Conservation (phyloP, 2,797 vertebrate species). For the Hippocampus kuda region DNA sequence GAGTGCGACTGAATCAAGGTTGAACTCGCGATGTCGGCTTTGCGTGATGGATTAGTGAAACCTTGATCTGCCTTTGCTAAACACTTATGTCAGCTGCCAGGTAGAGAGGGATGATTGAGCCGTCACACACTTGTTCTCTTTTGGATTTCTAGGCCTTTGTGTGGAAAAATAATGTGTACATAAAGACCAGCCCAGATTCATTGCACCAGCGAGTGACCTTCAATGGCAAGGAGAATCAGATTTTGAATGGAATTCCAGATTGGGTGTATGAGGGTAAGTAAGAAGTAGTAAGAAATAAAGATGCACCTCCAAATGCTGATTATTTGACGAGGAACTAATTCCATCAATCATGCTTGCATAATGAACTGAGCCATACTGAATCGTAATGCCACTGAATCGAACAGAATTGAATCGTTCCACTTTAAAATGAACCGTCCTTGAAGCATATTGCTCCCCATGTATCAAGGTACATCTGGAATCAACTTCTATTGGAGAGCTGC, state of each 20-base stretch:
- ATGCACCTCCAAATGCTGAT: neutral
- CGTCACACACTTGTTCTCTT: neutral
- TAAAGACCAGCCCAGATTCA: constrained; percentile 68
- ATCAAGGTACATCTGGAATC: too few species aligned
- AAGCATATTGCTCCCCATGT: too few species aligned
- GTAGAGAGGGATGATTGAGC: neutral
- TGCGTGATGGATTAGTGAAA: constrained; percentile 10
- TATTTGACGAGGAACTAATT: too few species aligned
- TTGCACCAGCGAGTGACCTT: constrained; percentile 65
- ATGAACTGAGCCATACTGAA: too few species aligned
- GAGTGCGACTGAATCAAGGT: constrained; percentile 32
- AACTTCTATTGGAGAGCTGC: too few species aligned
- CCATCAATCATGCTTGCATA: too few species aligned
- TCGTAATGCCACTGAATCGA: too few species aligned
- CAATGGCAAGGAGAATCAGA: constrained; percentile 69
- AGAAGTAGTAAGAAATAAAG: neutral
- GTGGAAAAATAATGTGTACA: constrained; percentile 78
- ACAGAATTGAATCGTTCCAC: too few species aligned
- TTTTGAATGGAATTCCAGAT: constrained; percentile 91
- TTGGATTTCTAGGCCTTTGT: constrained; percentile 73
- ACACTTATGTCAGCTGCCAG: constrained; percentile 7
- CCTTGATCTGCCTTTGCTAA: constrained; percentile 11
- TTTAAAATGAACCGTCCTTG: too few species aligned
- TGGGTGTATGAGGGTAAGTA: constrained; percentile 93
- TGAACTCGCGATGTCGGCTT: constrained; percentile 2